These are phyloP conservation scores for Nemurella pictetii DNA, from an alignment of 2,888 invertebrate species.

Conservation along the genomic window DNA sequence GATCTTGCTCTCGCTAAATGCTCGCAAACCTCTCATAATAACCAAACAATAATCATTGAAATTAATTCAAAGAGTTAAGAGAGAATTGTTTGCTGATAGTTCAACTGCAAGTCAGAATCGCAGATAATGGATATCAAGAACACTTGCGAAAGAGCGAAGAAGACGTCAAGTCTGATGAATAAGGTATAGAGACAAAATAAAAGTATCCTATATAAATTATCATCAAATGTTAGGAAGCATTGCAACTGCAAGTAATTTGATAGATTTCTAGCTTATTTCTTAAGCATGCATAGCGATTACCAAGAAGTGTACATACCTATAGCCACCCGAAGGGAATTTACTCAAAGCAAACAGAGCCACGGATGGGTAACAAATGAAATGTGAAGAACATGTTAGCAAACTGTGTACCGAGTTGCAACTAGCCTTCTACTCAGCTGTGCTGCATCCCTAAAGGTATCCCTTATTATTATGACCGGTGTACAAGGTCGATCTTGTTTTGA, in stretches of 20 bases:
- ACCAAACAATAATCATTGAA: not conserved
- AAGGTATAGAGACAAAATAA: conserved; percentile 3
- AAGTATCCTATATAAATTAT: not conserved
- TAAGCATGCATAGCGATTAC: not conserved
- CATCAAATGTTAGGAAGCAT: not conserved
- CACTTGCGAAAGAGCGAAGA: not conserved
- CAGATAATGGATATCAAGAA: conserved; percentile 16
- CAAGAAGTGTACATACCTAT: not conserved
- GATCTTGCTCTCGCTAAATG: not conserved
- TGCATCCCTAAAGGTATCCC: too few species aligned
- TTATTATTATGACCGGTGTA: too few species aligned
- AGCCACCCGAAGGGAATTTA: not conserved
- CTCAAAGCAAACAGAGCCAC: not conserved
- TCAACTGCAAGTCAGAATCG: conserved; percentile 22
- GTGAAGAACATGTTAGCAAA: not conserved
- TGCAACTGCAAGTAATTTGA: not conserved
- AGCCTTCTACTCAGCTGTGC: too few species aligned
- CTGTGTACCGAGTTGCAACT: too few species aligned
- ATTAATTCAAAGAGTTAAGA: not conserved
- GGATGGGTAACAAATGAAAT: not conserved
- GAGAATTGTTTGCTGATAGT: conserved; percentile 6
- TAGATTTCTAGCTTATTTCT: not conserved
- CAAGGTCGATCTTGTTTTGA: too few species aligned
- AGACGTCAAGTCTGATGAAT: not conserved
- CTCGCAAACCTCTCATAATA: not conserved